Conservation (phyloP, 1,140 invertebrate genomes). For the Parapsyche elsis region DNA sequence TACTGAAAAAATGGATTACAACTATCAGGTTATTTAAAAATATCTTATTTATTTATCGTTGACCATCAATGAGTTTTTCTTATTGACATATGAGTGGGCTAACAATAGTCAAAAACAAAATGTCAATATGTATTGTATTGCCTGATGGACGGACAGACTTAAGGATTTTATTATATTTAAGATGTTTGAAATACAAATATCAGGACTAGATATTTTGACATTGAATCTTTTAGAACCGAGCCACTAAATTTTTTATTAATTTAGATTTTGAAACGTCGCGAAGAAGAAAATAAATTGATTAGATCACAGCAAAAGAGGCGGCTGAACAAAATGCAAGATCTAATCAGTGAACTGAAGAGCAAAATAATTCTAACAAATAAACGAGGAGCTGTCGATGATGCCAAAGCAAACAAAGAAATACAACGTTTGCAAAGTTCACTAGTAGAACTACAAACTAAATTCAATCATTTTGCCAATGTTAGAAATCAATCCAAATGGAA, state of each 20-base stretch:
- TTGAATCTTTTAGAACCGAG: too few species aligned
- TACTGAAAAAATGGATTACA: conserved; percentile 88
- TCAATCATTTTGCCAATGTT: conserved; percentile 71
- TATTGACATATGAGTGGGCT: too few species aligned
- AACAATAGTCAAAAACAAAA: too few species aligned
- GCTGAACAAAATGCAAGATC: conserved; percentile 82
- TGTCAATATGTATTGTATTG: too few species aligned
- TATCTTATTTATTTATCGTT: too few species aligned
- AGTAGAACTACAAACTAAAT: conserved; percentile 73
- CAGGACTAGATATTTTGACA: background rate
- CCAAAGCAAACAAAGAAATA: conserved; percentile 71
- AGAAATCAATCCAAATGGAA: background rate
- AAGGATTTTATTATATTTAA: too few species aligned
- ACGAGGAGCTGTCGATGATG: conserved; percentile 68
- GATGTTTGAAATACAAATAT: background rate
- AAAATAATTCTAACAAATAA: conserved; percentile 72
- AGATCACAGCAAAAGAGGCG: conserved; percentile 85
- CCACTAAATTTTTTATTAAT: conserved; percentile 2
- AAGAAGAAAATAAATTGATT: conserved; percentile 87
- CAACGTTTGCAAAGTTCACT: conserved; percentile 73
- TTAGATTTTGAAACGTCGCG: conserved; percentile 81
- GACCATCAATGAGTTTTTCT: too few species aligned
- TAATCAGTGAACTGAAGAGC: conserved; percentile 71
- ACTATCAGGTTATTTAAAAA: conserved; percentile 80
- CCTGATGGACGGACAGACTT: too few species aligned